Percentiles rank a stretch among this genome's conserved stretches.
phyloP scores from a whole-genome alignment of 2,797 vertebrate genomes.

The Liasis olivaceus region DNA sequence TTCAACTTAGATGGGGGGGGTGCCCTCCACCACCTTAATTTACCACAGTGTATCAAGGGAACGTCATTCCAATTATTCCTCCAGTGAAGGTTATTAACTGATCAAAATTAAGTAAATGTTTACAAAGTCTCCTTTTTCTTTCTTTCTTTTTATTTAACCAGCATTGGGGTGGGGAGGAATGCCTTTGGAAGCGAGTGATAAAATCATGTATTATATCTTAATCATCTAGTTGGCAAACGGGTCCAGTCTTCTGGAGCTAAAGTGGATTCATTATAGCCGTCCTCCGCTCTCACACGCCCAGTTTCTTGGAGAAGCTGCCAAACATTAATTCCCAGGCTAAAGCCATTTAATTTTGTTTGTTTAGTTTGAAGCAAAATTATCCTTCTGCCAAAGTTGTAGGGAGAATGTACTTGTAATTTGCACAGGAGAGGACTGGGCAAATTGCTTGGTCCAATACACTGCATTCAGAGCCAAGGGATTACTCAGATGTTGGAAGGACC shows the following conservation, averaged over 20 bases:
- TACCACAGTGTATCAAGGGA: slow-evolving; percentile 60
- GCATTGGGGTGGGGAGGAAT: neutral
- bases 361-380: neutral
- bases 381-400: neutral
- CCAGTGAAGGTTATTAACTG: slow-evolving; percentile 41
- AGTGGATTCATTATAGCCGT: neutral
- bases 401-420: neutral
- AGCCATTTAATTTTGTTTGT: neutral
- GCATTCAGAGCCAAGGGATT: neutral
- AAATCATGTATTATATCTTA: slow-evolving; percentile 31
- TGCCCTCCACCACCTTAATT: slow-evolving; percentile 26
- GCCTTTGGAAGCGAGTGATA: slow-evolving; percentile 28
- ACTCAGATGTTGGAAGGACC: neutral
- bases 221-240: neutral
- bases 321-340: neutral
- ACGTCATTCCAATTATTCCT: slow-evolving; percentile 50
- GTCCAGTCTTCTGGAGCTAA: neutral
- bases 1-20: slow-evolving; percentile 57
- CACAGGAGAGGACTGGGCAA: neutral
- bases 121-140: slow-evolving; percentile 54
- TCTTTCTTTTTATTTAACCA: slow-evolving; percentile 47
- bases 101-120: slow-evolving; percentile 60
- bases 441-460: neutral
- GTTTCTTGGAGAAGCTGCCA: neutral
- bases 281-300: neutral